Percentiles rank a stretch among this genome's conserved stretches.
These are phyloP conservation scores for Andrena marginata DNA, from an alignment of 2,888 invertebrate genomes.

Conservation along the genomic window DNA sequence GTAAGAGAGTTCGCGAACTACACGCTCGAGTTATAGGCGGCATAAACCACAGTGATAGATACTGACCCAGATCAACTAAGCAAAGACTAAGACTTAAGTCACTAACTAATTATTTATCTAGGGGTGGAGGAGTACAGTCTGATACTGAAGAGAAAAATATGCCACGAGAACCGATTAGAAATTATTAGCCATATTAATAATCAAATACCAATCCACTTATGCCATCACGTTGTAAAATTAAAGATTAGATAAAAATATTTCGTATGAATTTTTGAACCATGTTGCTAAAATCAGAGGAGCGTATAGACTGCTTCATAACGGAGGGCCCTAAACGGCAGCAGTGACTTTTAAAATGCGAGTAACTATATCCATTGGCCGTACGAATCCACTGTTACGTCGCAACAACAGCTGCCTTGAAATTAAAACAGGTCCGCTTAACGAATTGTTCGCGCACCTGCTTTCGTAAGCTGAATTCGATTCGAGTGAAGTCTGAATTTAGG, in stretches of 20 bases:
- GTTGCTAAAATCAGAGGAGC: no score
- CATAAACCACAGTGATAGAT: slow-evolving; percentile 47
- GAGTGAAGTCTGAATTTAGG: background rate
- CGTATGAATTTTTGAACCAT: no score
- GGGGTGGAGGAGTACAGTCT: slow-evolving; percentile 50
- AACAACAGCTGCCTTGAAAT: slow-evolving; percentile 38
- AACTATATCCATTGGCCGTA: background rate
- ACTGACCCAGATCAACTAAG: slow-evolving; percentile 74
- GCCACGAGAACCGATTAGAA: slow-evolving; percentile 2
- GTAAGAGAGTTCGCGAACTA: slow-evolving; percentile 47
- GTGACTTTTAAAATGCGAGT: no score
- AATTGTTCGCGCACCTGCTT: slow-evolving; percentile 40
- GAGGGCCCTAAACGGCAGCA: no score
- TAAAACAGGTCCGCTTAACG: slow-evolving; percentile 40
- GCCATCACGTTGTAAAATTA: no score
- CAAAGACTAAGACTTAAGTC: slow-evolving; percentile 30
- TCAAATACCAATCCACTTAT: no score
- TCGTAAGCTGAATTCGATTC: slow-evolving; percentile 11
- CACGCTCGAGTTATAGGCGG: slow-evolving; percentile 52
- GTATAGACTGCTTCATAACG: no score
- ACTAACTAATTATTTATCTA: slow-evolving; percentile 59
- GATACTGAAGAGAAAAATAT: slow-evolving; percentile 5
- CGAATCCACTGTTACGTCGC: background rate
- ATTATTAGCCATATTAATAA: background rate
- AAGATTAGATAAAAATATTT: no score